Evolutionary conservation across 2,113 vertebrate genomes (phyloP).

Genomic region (Anseranas semipalmata): DNA sequence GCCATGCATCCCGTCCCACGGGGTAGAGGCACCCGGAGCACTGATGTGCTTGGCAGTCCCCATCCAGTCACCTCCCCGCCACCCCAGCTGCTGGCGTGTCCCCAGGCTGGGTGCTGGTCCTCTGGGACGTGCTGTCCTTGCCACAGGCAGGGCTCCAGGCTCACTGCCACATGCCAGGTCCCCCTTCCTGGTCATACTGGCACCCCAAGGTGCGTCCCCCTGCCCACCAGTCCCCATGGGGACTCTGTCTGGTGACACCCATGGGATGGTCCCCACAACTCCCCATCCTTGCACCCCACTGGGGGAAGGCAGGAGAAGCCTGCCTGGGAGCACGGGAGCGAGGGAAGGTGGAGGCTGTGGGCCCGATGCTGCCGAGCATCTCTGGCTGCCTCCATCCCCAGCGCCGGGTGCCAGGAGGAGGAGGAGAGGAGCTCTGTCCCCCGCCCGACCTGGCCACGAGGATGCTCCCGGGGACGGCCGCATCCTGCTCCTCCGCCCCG

Average conservation of each 20-base stretch:
- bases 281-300: background rate
- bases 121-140: background rate
- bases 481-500: background rate
- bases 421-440: background rate
- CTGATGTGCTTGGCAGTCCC: background rate
- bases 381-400: background rate
- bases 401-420: background rate
- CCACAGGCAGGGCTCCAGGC: background rate
- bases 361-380: background rate
- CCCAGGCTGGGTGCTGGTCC: background rate
- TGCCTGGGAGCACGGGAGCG: background rate
- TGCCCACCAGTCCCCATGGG: fast-evolving
- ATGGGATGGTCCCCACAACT: background rate
- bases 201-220: background rate
- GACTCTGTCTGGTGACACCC: too few species aligned
- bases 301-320: background rate
- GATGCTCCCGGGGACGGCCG: fast-evolving
- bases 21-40: background rate
- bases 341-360: background rate
- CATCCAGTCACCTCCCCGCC: fast-evolving
- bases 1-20: background rate
- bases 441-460: background rate
- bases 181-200: background rate
- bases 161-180: background rate
- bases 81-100: background rate